A percentile compares a stretch with the other conserved stretches of the same genome.
These are phyloP conservation scores for Hestina assimilis DNA, from an alignment of 1,140 invertebrate genomes.

Conservation along the genomic window DNA sequence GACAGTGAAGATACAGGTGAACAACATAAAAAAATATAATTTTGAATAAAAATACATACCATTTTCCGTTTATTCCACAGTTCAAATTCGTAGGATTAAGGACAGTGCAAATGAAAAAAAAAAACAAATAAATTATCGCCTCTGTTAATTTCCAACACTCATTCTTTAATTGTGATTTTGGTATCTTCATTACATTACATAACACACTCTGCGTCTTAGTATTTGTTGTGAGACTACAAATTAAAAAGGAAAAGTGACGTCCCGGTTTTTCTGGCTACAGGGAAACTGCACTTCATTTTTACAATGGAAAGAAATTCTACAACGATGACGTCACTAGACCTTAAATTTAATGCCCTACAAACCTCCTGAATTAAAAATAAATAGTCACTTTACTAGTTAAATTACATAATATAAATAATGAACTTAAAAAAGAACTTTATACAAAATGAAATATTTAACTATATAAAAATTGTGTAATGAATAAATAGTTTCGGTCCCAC, in stretches of 20 bases:
- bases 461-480: conserved; percentile 39
- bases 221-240: conserved; percentile 79
- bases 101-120: conserved; percentile 55
- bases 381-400: conserved; percentile 67
- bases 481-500: conserved; percentile 50
- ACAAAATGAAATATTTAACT: conserved; percentile 57
- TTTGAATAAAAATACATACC: conserved; percentile 70
- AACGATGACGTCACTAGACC: conserved; percentile 47
- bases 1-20: conserved; percentile 57
- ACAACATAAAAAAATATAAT: conserved; percentile 54
- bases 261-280: too few relatives aligned
- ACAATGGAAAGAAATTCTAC: conserved; percentile 1
- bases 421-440: conserved; percentile 68
- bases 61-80: conserved; percentile 53
- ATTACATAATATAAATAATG: conserved; percentile 69
- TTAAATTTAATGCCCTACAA: conserved; percentile 55
- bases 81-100: conserved; percentile 51
- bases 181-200: conserved; percentile 61
- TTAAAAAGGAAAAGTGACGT: conserved; percentile 53
- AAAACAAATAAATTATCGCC: conserved; percentile 63
- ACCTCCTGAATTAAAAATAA: conserved; percentile 63
- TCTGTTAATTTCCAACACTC: conserved; percentile 77
- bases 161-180: conserved; percentile 76
- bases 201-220: conserved; percentile 63
- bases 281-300: background rate